Percentiles rank a stretch among this genome's conserved stretches.
Evolutionary conservation across 23 tunicate genomes (phyloP).

Genomic region (Corella eumyota): DNA sequence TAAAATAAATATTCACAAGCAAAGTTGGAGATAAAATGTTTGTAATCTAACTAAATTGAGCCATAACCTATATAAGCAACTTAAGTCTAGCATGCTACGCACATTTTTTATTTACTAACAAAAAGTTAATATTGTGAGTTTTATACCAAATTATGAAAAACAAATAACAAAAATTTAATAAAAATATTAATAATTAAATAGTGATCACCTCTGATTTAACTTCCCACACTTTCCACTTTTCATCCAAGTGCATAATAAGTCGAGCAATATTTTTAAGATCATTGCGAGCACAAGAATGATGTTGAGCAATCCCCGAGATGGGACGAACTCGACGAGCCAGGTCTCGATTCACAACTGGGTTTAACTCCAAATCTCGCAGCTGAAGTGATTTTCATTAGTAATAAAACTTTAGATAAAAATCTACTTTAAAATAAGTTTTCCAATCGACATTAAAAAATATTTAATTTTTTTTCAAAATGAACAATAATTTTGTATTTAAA

Average conservation of each 20-base stretch:
- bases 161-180: not conserved
- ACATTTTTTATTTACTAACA: not conserved
- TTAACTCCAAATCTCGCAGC: slow-evolving; percentile 79
- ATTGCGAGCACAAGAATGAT: slow-evolving; percentile 57
- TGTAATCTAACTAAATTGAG: no score
- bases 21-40: no score
- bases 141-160: not conserved
- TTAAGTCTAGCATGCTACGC: no score
- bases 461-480: not conserved
- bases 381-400: slow-evolving; percentile 1
- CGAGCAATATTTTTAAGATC: slow-evolving; percentile 74
- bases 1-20: not conserved
- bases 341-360: slow-evolving; percentile 98
- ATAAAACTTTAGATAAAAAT: not conserved
- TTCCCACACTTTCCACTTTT: slow-evolving; percentile 80
- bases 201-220: slow-evolving; percentile 1
- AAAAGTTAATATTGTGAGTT: not conserved
- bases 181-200: not conserved
- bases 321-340: slow-evolving; percentile 91
- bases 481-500: not conserved
- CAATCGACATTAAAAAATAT: not conserved
- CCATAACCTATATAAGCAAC: no score
- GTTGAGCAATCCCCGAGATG: slow-evolving; percentile 88
- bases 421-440: not conserved
- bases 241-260: slow-evolving; percentile 76